Evolutionary conservation across 2,888 invertebrate genomes (phyloP), one percentile per base, ranked within the genome.

Genomic region (Lycophotia porphyrea): DNA sequence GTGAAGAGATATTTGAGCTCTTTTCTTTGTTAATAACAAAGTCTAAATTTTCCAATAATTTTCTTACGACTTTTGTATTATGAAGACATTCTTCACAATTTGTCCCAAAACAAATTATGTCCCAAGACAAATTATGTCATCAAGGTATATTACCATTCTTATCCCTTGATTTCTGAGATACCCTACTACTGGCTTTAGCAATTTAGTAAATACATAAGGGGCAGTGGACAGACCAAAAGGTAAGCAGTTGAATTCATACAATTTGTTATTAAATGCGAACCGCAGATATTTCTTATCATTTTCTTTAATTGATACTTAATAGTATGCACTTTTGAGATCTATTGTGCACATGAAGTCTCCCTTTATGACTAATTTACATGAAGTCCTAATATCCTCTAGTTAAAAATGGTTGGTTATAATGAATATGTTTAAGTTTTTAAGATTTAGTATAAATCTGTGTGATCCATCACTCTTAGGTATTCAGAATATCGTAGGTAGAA

Each of bases 21-120:
- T 52, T 52, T 52, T n/a, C n/a, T n/a, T n/a, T 52, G n/a, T 52
- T 52, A n/a, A 52, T 52, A n/a, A 52, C n/a, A 52, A 52, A 52
- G 4, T n/a, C 52, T 52, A 52, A 52, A 11, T 52, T 11, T n/a
- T n/a, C 52, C n/a, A 52, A 13, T 52, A 52, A 52, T 13, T n/a
- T 52, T 52, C n/a, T 52, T n/a, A 52, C 52, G 9, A n/a, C n/a
- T n/a, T 5, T 13, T n/a, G 52, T 52, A 52, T 52, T 27, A n/a
- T 52, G n/a, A 13, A 52, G 52, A 13, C 52, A 52, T 27, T 52
- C 52, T n/a, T n/a, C 52, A n/a, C 27, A 52, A n/a, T n/a, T n/a
- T 13, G 52, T 13, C 13, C 52, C 52, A 52, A 52, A n/a, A n/a
- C n/a, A n/a, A n/a, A n/a, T n/a, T n/a, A n/a, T n/a, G n/a, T n/a